Evolutionary conservation across 1,140 invertebrate species (phyloP), one percentile per base, ranked within the genome.

Genomic region (Scylla paramamosain): DNA sequence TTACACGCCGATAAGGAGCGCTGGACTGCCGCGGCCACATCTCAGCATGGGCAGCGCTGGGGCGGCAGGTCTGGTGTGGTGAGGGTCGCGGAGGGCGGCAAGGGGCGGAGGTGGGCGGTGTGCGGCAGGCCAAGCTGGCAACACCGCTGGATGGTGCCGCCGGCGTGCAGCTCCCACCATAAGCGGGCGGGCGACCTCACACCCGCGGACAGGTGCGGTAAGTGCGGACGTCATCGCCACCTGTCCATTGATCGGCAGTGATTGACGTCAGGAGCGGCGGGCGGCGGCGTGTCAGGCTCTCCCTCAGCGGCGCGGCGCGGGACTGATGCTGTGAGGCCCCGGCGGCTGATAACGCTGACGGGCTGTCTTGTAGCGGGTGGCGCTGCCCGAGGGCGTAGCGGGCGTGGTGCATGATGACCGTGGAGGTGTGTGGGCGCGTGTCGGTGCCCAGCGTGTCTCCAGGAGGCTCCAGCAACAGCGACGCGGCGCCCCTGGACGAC

Each of bases 321-420:
- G 67, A 6, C 28, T 45, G 67, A 77, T 82, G 29, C 31, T n/a
- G 67, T 16, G 31, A 67, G 31, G 28, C 52, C 29, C 29, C 28
- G 82, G 91, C 91, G 20, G n/a, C 14, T 10, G 31, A 39, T 0
- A 77, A 32, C 39, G 25, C 91, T 16, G 12, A 92, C 48, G 59
- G 39, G 16, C 10, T 32, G 32, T 82, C 59, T n/a, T 25, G 7
- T 82, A 46, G 31, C 25, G 82, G 29, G 39, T 0, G 59, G 87
- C 31, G 20, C 28, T 84, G 67, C 89, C 88, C 67, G 87, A 29
- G 39, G 77, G 59, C 39, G 67, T 77, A 20, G 94, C 39, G 91
- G 82, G 77, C 94, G 94, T 88, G 94, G 94, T 95, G 94, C 91
- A 95, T 95, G 94, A 95, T 95, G 94, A 95, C 94, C 90, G 94